phyloP scores from a whole-genome alignment of 2,888 invertebrate species.

The Synanthedon formicaeformis region DNA sequence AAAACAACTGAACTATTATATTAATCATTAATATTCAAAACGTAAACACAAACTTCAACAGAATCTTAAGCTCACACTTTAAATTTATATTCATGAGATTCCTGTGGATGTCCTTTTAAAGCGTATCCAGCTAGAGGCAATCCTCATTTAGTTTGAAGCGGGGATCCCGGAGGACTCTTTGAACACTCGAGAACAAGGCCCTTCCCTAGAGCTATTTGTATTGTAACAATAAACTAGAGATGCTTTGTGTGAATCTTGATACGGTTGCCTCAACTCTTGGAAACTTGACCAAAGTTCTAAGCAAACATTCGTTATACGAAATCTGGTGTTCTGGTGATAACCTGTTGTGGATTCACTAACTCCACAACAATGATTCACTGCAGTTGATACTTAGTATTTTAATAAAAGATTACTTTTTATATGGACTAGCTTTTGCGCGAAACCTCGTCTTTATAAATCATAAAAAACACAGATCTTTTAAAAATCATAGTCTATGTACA shows the following conservation, averaged over 20 bases:
- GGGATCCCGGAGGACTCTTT: constrained; percentile 2
- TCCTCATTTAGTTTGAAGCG: constrained; percentile 9
- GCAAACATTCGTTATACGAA: background rate
- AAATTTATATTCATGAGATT: background rate
- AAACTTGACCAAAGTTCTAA: background rate
- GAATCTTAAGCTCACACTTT: background rate
- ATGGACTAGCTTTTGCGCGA: too few relatives aligned
- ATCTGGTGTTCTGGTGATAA: too few relatives aligned
- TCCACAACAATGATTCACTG: too few relatives aligned
- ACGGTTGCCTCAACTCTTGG: background rate
- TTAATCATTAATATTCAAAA: background rate
- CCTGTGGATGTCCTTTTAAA: constrained; percentile 3
- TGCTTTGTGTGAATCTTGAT: background rate
- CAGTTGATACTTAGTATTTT: too few relatives aligned
- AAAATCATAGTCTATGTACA: too few relatives aligned
- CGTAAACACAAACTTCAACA: too few relatives aligned
- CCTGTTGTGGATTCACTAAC: too few relatives aligned
- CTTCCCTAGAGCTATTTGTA: background rate
- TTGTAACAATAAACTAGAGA: background rate
- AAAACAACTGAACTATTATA: too few relatives aligned
- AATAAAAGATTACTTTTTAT: too few relatives aligned
- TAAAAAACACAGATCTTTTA: too few relatives aligned
- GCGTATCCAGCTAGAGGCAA: constrained; percentile 7
- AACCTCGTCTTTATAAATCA: too few relatives aligned
- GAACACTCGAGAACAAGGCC: constrained; percentile 1